These are phyloP conservation scores for Holcopasites calliopsidis DNA, from an alignment of 1,140 invertebrate species.

Conservation along the genomic window DNA sequence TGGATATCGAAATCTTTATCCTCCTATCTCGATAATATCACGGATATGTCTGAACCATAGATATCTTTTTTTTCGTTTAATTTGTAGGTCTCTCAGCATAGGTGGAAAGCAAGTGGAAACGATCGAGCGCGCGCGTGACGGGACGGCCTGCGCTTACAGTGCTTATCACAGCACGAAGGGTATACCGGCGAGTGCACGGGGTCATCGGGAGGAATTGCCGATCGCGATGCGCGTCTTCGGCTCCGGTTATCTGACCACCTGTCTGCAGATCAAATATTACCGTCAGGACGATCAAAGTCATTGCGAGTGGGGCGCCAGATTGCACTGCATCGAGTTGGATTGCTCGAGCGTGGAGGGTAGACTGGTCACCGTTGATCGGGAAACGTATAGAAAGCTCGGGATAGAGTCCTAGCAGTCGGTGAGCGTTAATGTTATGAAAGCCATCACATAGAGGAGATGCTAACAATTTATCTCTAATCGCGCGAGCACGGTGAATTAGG, in stretches of 20 bases:
- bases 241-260: slow-evolving; percentile 78
- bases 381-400: slow-evolving; percentile 78
- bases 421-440: slow-evolving; percentile 33
- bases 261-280: slow-evolving; percentile 82
- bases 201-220: slow-evolving; percentile 76
- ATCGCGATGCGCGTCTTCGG: slow-evolving; percentile 77
- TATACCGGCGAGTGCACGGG: slow-evolving; percentile 71
- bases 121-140: slow-evolving; percentile 75
- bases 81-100: slow-evolving; percentile 75
- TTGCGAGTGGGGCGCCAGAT: slow-evolving; percentile 80
- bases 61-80: too few species aligned
- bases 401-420: slow-evolving; percentile 69
- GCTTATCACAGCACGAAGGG: slow-evolving; percentile 77
- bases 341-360: slow-evolving; percentile 78
- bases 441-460: slow-evolving; percentile 7
- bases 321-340: slow-evolving; percentile 82
- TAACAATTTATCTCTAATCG: background rate
- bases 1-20: too few species aligned
- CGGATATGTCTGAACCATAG: too few species aligned
- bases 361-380: slow-evolving; percentile 77
- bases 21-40: too few species aligned
- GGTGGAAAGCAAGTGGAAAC: slow-evolving; percentile 75
- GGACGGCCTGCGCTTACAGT: slow-evolving; percentile 79
- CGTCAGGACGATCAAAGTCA: slow-evolving; percentile 79
- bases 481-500: background rate